phyloP scores from a whole-genome alignment of 2,797 vertebrate genomes.

The Brachyalestes nurse region DNA sequence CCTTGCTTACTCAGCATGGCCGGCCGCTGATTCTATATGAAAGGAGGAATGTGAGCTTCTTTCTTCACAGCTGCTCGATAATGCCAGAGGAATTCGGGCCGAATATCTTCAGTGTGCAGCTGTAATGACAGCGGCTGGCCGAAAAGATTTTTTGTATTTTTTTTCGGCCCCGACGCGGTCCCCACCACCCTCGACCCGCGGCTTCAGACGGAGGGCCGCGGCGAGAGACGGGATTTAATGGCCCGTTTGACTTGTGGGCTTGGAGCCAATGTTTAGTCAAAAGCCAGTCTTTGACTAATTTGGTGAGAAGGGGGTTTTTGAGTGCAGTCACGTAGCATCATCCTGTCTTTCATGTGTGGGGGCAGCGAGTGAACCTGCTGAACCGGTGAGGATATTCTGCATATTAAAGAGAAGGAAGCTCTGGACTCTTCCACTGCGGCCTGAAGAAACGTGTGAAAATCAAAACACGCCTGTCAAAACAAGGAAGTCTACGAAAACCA shows the following conservation, averaged over 20 bases:
- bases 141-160: conserved; percentile 10
- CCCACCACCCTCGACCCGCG: background rate
- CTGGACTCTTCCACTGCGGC: conserved; percentile 16
- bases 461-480: conserved; percentile 41
- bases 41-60: conserved; percentile 44
- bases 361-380: conserved; percentile 53
- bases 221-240: conserved; percentile 5
- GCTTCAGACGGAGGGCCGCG: background rate
- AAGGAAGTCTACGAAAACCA: conserved; percentile 7
- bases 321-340: conserved; percentile 43
- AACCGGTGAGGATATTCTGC: conserved; percentile 40
- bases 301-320: conserved; percentile 24
- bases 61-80: conserved; percentile 64
- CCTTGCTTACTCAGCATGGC: background rate
- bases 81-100: conserved; percentile 70
- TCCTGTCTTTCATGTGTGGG: background rate
- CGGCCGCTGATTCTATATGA: background rate
- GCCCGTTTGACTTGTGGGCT: background rate
- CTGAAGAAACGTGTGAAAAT: conserved; percentile 42
- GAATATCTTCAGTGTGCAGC: conserved; percentile 73
- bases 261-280: conserved; percentile 27
- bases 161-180: background rate
- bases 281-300: conserved; percentile 16
- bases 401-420: conserved; percentile 26
- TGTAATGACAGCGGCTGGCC: conserved; percentile 73